Base-by-base conservation (phyloP, 2,797 vertebrate genomes). In the Lepilemur septentrionalis region DNA sequence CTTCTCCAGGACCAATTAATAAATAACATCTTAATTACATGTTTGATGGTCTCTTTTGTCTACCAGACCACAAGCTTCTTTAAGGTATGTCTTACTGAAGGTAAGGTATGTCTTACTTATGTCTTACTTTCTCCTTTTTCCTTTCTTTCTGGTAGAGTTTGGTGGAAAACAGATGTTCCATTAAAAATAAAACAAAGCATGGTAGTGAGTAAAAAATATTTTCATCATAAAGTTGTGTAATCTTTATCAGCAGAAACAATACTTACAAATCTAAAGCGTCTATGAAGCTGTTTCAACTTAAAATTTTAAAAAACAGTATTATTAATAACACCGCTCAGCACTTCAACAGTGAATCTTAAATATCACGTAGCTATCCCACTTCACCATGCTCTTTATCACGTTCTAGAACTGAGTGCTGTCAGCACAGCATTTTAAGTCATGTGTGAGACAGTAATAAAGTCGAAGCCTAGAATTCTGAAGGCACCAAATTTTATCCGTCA, bases 231-330 rank as follows among this genome's bases (percentile, higher is more conserved):
- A 69, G 4, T 78, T 94, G 61, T 72, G n/a, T 35, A 69, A 28
- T 55, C 13, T 57, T 93, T 81, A 38, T 82, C 35, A 95, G 73
- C 14, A 86, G 43, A 95, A 94, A 23, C 78, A 85, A 88, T 82
- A 81, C 5, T n/a, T 6, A 41, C 1, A 79, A 73, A 11, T 73
- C 28, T 70, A 80, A 87, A 88, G 81, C 38, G 18, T n/a, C 30
- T 52, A 8, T 18, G 78, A 91, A 82, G 43, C 7, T 82, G 59
- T 61, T 61, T 5, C 30, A 14, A 61, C 28, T 30, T 61, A 61
- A 61, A 61, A 61, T 61, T 61, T 30, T 30, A 30, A 12, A 61
- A 52, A 61, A 30, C 25, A 61, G 11, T 73, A 75, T 7, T 46
- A 75, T 46, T 35, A 23, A 61, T 93, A 83, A n/a, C 65, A 59